A percentile compares a stretch with the other conserved stretches of the same genome.
These are phyloP conservation scores for Carettochelys insculpta DNA, from an alignment of 2,113 vertebrate genomes.

Conservation along the genomic window DNA sequence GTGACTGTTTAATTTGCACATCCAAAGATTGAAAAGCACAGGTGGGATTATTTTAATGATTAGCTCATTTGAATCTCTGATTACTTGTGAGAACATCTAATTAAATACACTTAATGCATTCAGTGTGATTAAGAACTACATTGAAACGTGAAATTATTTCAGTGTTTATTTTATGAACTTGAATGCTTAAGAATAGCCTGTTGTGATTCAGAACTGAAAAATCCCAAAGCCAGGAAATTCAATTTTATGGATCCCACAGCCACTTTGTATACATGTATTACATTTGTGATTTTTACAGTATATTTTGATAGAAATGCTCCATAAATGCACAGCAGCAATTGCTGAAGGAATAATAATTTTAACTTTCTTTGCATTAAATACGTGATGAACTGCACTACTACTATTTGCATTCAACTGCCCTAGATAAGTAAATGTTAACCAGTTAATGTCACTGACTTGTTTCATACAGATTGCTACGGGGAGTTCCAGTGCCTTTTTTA, in stretches of 20 bases:
- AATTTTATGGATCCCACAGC: conserved; percentile 11
- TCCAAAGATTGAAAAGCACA: not conserved
- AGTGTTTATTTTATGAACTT: not conserved
- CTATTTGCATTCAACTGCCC: not conserved
- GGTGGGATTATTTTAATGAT: not conserved
- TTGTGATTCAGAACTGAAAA: not conserved
- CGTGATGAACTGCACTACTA: not conserved
- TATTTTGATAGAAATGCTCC: not conserved
- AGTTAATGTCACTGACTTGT: not conserved
- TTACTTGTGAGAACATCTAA: not conserved
- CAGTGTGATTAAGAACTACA: not conserved
- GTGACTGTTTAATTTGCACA: not conserved
- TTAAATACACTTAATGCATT: conserved; percentile 16
- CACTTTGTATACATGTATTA: not conserved
- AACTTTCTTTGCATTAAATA: accelerated
- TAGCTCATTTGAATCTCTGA: not conserved
- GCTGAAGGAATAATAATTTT: not conserved
- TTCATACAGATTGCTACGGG: not conserved
- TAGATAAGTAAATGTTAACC: not conserved
- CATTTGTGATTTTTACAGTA: accelerated
- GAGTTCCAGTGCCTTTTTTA: too few species aligned
- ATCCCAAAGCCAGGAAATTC: conserved; percentile 5
- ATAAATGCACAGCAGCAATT: not conserved
- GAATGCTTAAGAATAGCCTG: not conserved
- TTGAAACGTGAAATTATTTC: not conserved